Base-by-base conservation (phyloP, 30 jellyfish, hydroid and myxozoan species). In the Mastigias papua region DNA sequence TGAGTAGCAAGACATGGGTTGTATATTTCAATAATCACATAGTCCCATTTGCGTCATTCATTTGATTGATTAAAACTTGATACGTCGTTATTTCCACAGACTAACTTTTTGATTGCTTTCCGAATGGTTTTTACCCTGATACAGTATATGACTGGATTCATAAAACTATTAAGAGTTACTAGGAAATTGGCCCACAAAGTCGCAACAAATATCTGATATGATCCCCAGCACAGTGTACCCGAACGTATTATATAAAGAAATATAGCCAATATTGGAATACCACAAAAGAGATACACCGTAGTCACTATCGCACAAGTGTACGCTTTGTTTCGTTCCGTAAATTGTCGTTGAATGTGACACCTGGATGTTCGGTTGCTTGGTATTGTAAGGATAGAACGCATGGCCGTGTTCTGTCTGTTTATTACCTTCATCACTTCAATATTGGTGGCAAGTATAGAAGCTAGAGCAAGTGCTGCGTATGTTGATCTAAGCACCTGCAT, bases 111-210 rank as follows among this genome's bases (percentile, higher is more conserved):
- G 19, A 86, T 86, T 13, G 92, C 86, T 15, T 34, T 26, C 15
- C 86, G 73, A 21, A 62, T 49, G 63, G 34, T 86, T 13, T 29
- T 83, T 25, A 82, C 48, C 58, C 86, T n/a, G 34, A 83, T 26
- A 30, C 61, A 83, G 81, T 83, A 83, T 32, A 83, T 32, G 16
- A 83, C n/a, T 6, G 92, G 86, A 29, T 83, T 83, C 0, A 83
- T 51, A 33, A 72, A 28, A 34, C 92, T 83, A 74, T 83, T 83
- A 25, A 37, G 13, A 20, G 37, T 29, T 22, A 70, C 80, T 11
- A 83, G 68, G 27, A 69, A 75, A 7, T 20, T 29, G 11, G 67
- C 74, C 81, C 85, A 72, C 10, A 30, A 60, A 1, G 54, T 65
- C 3, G 48, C 69, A 22, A 73, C 58, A 23, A 66, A 30, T 10